A percentile compares a stretch with the other conserved stretches of the same genome.
phyloP scores from a whole-genome alignment of 2,113 vertebrate species.

The Polyodon spathula region DNA sequence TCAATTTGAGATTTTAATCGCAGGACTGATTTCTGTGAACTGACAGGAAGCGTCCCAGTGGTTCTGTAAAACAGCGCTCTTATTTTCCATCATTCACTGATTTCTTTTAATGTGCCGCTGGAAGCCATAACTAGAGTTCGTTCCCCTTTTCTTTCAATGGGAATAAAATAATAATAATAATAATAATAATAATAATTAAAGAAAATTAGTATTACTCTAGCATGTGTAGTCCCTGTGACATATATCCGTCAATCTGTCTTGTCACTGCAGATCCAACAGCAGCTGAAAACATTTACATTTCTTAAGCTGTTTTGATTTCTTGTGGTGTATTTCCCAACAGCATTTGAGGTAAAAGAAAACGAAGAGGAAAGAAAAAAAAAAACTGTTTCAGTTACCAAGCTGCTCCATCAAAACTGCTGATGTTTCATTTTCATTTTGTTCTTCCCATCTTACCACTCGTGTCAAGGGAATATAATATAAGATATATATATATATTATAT shows the following conservation, averaged over 20 bases:
- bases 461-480: not conserved
- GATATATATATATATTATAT: too few species aligned
- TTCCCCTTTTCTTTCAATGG: conserved; percentile 27
- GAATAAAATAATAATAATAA: conserved; percentile 27
- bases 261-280: conserved; percentile 21
- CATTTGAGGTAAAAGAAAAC: not conserved
- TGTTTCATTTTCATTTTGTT: not conserved
- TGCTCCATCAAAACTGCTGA: not conserved
- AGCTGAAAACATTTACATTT: conserved; percentile 24
- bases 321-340: not conserved
- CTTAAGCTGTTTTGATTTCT: conserved; percentile 16
- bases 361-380: not conserved
- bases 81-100: conserved; percentile 33
- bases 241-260: conserved; percentile 10
- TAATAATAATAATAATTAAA: conserved; percentile 23
- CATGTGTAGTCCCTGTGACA: conserved; percentile 20
- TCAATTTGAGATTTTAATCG: conserved; percentile 73
- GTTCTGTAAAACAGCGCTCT: conserved; percentile 53
- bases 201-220: conserved; percentile 16
- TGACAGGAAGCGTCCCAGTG: conserved; percentile 61
- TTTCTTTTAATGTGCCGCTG: conserved; percentile 34
- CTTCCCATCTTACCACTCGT: not conserved
- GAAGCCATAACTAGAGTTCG: conserved; percentile 37
- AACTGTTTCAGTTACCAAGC: not conserved
- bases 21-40: conserved; percentile 64